A percentile compares a stretch with the other conserved stretches of the same genome.
phyloP scores from a whole-genome alignment of 30 jellyfish, hydroid and myxozoan genomes.

The Sanderia malayensis region DNA sequence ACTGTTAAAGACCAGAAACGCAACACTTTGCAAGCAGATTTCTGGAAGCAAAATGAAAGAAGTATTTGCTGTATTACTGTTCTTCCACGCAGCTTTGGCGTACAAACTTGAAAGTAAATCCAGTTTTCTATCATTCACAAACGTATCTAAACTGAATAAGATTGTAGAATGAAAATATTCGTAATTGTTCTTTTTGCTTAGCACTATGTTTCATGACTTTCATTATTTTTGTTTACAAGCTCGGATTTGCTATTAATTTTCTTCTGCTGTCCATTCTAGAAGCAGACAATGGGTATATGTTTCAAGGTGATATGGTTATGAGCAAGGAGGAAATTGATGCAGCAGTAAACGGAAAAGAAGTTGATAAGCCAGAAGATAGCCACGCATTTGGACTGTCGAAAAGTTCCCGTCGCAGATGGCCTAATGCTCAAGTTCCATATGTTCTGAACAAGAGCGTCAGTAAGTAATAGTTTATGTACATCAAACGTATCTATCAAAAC shows the following conservation, averaged over 20 bases:
- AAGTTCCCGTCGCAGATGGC: conserved; percentile 61
- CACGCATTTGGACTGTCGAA: conserved; percentile 51
- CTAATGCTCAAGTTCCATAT: conserved; percentile 73
- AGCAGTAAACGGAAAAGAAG: conserved; percentile 73
- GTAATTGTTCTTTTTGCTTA: too few species aligned
- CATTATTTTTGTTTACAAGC: too few species aligned
- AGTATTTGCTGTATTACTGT: not conserved
- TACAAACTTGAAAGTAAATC: conserved; percentile 30
- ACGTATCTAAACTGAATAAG: too few species aligned
- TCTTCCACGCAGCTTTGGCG: not conserved
- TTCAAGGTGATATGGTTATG: conserved; percentile 96
- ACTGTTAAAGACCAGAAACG: too few species aligned
- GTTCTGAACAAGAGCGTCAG: conserved; percentile 70
- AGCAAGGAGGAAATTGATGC: conserved; percentile 53
- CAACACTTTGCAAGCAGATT: too few species aligned
- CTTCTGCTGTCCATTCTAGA: too few species aligned
- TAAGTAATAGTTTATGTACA: too few species aligned
- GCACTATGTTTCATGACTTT: too few species aligned
- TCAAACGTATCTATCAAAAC: too few species aligned
- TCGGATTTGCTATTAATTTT: too few species aligned
- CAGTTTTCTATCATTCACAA: too few species aligned
- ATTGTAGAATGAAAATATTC: too few species aligned
- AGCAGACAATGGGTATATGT: conserved; percentile 67
- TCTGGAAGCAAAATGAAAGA: conserved; percentile 14
- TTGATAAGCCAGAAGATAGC: conserved; percentile 28